Percentiles rank a stretch among this genome's conserved stretches.
These are phyloP conservation scores for Pluvialis apricaria DNA, from an alignment of 2,113 vertebrate genomes.

Conservation along the genomic window DNA sequence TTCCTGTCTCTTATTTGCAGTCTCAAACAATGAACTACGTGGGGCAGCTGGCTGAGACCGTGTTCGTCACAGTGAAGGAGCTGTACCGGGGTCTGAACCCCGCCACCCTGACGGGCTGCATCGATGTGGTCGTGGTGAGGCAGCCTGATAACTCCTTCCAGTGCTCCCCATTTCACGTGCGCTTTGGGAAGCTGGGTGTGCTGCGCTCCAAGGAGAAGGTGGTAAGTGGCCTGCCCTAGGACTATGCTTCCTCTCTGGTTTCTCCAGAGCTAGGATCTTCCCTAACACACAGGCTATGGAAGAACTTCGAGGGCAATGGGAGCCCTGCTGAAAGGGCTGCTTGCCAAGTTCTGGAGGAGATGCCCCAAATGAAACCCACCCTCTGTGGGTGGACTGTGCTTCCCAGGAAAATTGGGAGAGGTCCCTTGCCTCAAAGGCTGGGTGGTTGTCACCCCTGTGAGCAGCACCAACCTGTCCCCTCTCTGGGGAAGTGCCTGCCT, in stretches of 20 bases:
- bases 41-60: constrained; percentile 88
- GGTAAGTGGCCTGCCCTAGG: constrained; percentile 71
- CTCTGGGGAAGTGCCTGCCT: not conserved
- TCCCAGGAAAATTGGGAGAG: not conserved
- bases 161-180: constrained; percentile 93
- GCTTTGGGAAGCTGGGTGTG: constrained; percentile 93
- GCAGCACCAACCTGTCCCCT: not conserved
- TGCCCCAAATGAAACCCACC: not conserved
- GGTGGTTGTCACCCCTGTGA: not conserved
- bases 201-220: constrained; percentile 92
- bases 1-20: constrained; percentile 35
- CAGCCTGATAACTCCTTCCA: constrained; percentile 87
- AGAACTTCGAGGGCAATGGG: not conserved
- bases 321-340: not conserved
- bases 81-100: constrained; percentile 91
- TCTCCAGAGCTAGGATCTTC: not conserved
- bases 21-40: constrained; percentile 91
- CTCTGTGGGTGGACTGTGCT: not conserved
- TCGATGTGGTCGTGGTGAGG: constrained; percentile 91
- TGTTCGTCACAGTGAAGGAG: constrained; percentile 88
- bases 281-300: not conserved
- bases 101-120: constrained; percentile 87
- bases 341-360: not conserved
- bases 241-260: not conserved
- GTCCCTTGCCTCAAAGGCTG: not conserved